A percentile compares a stretch with the other conserved stretches of the same genome.
These are phyloP conservation scores for Lepus oiostolus DNA, from an alignment of 2,797 vertebrate species.

Conservation along the genomic window DNA sequence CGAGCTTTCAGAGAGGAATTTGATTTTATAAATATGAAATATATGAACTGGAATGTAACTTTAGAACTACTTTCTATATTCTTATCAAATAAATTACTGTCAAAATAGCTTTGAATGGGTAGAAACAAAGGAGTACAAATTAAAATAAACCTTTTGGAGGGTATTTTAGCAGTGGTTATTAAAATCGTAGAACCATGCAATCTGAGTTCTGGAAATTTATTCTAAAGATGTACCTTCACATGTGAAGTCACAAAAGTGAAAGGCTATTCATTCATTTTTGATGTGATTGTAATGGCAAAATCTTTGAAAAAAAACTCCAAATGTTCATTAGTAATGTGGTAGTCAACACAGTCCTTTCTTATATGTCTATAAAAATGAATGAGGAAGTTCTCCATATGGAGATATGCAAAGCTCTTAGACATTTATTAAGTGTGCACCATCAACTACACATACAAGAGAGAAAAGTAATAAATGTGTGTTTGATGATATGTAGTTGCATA, in stretches of 20 bases:
- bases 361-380: not conserved
- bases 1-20: conserved; percentile 14
- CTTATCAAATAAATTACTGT: conserved; percentile 51
- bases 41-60: not conserved
- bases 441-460: not conserved
- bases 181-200: not conserved
- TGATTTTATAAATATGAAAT: conserved; percentile 57
- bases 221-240: not conserved
- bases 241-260: conserved; percentile 21
- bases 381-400: not conserved
- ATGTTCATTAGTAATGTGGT: not conserved
- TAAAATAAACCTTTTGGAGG: no score
- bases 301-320: not conserved
- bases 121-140: no score
- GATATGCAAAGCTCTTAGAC: not conserved
- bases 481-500: not conserved
- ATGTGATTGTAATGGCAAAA: not conserved
- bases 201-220: conserved; percentile 18
- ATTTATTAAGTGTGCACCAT: not conserved
- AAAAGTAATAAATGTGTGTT: not conserved
- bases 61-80: not conserved
- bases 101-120: conserved; percentile 25
- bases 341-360: not conserved
- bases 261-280: not conserved
- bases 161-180: conserved; percentile 45